A percentile compares a stretch with the other conserved stretches of the same genome.
Evolutionary conservation across 2,113 vertebrate species (phyloP).

Genomic region (Rafetus swinhoei): DNA sequence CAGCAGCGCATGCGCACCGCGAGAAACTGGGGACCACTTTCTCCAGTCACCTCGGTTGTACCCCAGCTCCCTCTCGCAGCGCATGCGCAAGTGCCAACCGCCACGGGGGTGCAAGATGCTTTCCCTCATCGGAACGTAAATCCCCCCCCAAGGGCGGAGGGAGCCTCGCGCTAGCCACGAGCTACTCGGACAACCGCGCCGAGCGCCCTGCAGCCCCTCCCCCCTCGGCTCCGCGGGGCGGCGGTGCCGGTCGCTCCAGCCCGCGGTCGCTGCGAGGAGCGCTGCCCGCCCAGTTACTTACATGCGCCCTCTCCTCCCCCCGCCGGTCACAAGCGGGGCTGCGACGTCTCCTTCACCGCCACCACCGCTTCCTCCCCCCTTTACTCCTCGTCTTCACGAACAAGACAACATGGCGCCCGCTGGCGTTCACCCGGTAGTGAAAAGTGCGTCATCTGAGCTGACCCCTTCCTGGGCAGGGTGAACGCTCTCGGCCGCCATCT

Average conservation of each 20-base stretch:
- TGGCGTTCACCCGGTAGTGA: slow-evolving; percentile 73
- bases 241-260: not conserved
- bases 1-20: slow-evolving; percentile 4
- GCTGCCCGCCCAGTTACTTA: slow-evolving; percentile 41
- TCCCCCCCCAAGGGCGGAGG: not conserved
- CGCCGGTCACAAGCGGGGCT: slow-evolving; percentile 34
- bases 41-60: not conserved
- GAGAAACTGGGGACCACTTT: not conserved
- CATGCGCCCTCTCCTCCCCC: slow-evolving; percentile 36
- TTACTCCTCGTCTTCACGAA: slow-evolving; percentile 73
- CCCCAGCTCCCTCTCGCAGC: not conserved
- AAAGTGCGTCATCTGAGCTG: not conserved
- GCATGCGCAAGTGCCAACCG: not conserved
- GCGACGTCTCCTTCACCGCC: slow-evolving; percentile 40
- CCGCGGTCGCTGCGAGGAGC: slow-evolving; percentile 10
- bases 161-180: not conserved
- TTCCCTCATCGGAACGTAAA: not conserved
- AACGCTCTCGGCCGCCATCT: slow-evolving; percentile 44
- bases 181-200: not conserved
- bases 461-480: not conserved
- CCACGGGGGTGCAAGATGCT: not conserved
- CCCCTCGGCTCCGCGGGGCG: not conserved
- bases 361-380: slow-evolving; percentile 38
- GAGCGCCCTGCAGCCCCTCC: not conserved
- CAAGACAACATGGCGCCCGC: slow-evolving; percentile 83